Base-by-base conservation (phyloP, 1,140 invertebrate species). In the roundworm (Caenorhabditis elegans) region DNA sequence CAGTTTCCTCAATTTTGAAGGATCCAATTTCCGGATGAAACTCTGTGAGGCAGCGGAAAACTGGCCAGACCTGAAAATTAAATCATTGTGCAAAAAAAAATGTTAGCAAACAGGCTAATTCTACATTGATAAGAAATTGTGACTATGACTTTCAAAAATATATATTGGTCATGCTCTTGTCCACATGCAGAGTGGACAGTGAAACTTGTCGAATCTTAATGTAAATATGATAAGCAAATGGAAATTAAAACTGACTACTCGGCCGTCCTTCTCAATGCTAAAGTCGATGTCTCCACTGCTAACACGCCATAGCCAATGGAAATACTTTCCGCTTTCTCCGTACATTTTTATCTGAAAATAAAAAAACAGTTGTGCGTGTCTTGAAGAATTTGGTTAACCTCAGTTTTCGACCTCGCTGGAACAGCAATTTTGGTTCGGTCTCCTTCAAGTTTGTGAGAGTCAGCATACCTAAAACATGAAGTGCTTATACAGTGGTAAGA, bases 201-300 rank as follows among this genome's bases (percentile, higher is more conserved):
- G 17, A 60, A 60, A 60, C 53, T 60, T 60, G 53, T 34, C 17
- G 53, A 22, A 60, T 43, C 31, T 31, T 70, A 31, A 19, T 31
- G 31, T 70, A 43, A 70, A 39, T 70, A 70, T 70, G 60, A 70
- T 70, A 70, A 70, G 60, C 13, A 53, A 22, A 48, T 39, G 60
- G 26, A 53, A 22, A 31, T 55, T 79, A 79, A 55, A 53, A 65
- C 34, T 60, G 34, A 79, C 49, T 26, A 46, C 36, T 60, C 46
- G 26, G 2, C 79, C 78, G 36, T 80, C 78, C 19, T 70, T 55
- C 24, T 78, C 53, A 17, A 84, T 77, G 28, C 65, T 75, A 70
- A 84, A 84, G 24, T 84, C 82, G 22, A 84, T 70, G 36, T 84
- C 82, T 6, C 82, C 82, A 65, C 79, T 82, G 51, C 46, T 53